Conservation (phyloP, 2,797 vertebrate genomes). For the Chloroceryle amazona region DNA sequence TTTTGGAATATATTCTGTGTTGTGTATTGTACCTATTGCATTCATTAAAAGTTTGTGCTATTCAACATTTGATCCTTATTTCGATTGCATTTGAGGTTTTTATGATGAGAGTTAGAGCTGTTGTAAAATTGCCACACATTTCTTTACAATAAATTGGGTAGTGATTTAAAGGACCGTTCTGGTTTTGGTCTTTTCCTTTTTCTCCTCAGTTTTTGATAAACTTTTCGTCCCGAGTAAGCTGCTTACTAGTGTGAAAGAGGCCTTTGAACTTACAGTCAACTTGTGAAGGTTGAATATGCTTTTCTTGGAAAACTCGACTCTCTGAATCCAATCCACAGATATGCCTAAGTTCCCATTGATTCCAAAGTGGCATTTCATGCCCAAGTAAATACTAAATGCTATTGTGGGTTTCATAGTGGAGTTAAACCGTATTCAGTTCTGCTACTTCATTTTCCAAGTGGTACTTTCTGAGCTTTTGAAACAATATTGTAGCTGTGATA, state of each 20-base stretch:
- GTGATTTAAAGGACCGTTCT: background rate
- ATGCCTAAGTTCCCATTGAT: background rate
- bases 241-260: background rate
- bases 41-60: background rate
- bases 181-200: background rate
- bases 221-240: background rate
- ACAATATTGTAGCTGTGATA: background rate
- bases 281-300: background rate
- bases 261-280: background rate
- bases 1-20: background rate
- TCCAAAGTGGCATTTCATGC: background rate
- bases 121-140: background rate
- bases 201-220: background rate
- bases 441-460: background rate
- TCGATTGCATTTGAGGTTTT: background rate
- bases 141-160: background rate
- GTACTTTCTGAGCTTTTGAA: background rate
- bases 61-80: background rate
- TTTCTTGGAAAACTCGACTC: background rate
- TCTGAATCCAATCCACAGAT: background rate
- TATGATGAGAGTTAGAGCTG: background rate
- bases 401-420: background rate
- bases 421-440: background rate
- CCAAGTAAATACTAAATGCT: background rate
- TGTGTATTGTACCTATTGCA: background rate